Conservation (phyloP, 2,113 vertebrate genomes). For the Petromus typicus region DNA sequence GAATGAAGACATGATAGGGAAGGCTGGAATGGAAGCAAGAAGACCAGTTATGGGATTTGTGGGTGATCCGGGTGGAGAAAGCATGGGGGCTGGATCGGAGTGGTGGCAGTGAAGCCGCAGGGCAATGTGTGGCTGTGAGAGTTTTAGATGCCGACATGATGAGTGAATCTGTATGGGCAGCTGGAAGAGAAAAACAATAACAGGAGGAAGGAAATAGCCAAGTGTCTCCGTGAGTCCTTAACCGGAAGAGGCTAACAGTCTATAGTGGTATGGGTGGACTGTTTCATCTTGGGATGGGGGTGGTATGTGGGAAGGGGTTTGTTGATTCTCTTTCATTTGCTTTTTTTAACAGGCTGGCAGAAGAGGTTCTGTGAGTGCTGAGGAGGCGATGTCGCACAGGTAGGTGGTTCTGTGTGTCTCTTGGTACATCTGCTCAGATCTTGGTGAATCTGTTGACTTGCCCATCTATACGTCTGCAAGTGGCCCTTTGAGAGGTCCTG, state of each 20-base stretch:
- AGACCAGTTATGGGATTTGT: neutral
- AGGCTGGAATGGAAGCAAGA: neutral
- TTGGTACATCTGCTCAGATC: neutral
- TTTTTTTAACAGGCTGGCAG: neutral
- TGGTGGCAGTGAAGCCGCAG: neutral
- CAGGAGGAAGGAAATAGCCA: neutral
- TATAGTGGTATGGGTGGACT: neutral
- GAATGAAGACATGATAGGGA: neutral
- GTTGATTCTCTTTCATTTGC: neutral
- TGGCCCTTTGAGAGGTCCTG: neutral
- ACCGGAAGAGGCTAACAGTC: neutral
- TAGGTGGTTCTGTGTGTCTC: neutral
- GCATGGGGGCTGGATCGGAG: rapidly evolving
- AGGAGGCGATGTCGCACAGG: neutral
- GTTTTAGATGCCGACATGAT: neutral
- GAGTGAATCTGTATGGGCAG: neutral
- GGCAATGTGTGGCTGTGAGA: neutral
- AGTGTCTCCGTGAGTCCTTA: neutral
- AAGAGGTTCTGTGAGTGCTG: neutral
- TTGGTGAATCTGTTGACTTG: neutral
- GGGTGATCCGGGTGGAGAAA: neutral
- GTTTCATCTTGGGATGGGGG: neutral
- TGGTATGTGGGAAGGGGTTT: neutral
- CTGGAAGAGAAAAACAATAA: neutral
- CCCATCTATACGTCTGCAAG: neutral